phyloP scores from a whole-genome alignment of 2,888 invertebrate genomes.

The Tineola bisselliella region DNA sequence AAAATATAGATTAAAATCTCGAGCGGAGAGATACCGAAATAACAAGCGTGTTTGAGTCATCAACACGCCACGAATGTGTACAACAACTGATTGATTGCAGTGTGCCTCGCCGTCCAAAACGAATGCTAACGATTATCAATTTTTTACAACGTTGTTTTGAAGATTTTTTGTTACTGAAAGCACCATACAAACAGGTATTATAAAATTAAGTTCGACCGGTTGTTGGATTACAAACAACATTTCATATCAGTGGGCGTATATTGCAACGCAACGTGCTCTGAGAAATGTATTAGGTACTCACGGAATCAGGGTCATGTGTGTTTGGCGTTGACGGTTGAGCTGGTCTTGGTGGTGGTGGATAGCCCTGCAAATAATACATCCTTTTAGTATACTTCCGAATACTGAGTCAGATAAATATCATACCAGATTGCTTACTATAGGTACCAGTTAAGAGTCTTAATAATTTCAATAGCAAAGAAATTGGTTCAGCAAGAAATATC shows the following conservation, averaged over 20 bases:
- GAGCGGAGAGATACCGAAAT: background rate
- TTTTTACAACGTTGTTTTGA: background rate
- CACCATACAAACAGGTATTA: too few species aligned
- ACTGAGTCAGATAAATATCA: too few species aligned
- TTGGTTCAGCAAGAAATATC: background rate
- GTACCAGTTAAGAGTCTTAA: too few species aligned
- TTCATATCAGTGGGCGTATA: too few species aligned
- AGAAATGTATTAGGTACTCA: constrained; percentile 50
- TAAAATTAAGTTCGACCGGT: too few species aligned
- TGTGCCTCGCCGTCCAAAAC: background rate
- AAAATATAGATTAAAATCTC: background rate
- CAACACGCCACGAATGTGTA: background rate
- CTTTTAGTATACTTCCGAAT: too few species aligned
- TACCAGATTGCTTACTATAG: too few species aligned
- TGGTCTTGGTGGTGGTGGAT: constrained; percentile 76
- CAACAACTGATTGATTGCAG: constrained; percentile 1
- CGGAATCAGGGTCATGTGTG: constrained; percentile 80
- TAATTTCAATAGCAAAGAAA: background rate
- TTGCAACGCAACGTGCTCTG: too few species aligned
- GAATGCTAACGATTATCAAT: background rate
- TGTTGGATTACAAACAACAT: too few species aligned
- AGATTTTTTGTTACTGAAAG: background rate
- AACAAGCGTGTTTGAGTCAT: constrained; percentile 4
- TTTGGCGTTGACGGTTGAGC: constrained; percentile 81
- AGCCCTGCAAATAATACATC: constrained; percentile 55